Percentiles rank a stretch among this genome's conserved stretches.
phyloP scores from a whole-genome alignment of 2,797 vertebrate species.

The Columba guinea region DNA sequence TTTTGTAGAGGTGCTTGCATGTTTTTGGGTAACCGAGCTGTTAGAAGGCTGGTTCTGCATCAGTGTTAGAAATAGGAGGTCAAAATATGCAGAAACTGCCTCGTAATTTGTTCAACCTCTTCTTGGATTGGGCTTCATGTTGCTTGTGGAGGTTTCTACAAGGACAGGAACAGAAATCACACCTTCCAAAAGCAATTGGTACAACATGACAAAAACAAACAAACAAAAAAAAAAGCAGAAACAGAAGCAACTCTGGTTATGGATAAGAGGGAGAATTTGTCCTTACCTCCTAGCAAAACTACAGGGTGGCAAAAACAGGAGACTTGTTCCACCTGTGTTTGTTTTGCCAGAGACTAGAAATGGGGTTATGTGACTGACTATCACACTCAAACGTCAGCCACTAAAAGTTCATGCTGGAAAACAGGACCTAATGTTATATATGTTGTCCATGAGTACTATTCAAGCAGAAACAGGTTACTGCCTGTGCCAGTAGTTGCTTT shows the following conservation, averaged over 20 bases:
- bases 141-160: not conserved
- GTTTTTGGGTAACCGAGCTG: not conserved
- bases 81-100: not conserved
- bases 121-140: not conserved
- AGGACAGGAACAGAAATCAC: not conserved
- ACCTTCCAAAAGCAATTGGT: not conserved
- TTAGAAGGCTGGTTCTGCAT: not conserved
- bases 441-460: not conserved
- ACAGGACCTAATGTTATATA: not conserved
- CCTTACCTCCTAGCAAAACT: not conserved
- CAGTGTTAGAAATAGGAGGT: not conserved
- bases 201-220: not conserved
- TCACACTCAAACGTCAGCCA: not conserved
- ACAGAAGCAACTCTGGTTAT: not conserved
- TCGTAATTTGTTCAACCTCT: not conserved
- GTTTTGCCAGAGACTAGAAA: not conserved
- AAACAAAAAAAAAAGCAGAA: not conserved
- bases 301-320: not conserved
- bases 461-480: not conserved
- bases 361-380: not conserved
- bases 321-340: not conserved
- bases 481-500: not conserved
- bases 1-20: not conserved
- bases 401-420: not conserved
- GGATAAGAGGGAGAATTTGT: not conserved